Conservation (phyloP, 2,113 vertebrate genomes). For the Eurystomus gularis region DNA sequence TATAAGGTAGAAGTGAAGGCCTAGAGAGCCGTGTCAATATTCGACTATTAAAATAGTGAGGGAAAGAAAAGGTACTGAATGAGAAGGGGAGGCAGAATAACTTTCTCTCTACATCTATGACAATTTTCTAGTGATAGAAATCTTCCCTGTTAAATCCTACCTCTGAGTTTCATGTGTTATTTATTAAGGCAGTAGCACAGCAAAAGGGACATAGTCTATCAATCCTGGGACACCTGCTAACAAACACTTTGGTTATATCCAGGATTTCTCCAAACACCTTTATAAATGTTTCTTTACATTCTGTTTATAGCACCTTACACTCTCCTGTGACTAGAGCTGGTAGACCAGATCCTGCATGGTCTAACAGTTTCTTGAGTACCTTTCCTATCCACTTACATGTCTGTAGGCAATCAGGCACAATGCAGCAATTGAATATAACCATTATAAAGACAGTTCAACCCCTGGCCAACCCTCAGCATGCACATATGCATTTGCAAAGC, state of each 20-base stretch:
- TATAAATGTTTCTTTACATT: not conserved
- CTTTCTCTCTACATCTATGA: not conserved
- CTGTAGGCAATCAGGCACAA: not conserved
- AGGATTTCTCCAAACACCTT: not conserved
- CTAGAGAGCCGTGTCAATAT: not conserved
- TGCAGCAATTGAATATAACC: not conserved
- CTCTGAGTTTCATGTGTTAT: not conserved
- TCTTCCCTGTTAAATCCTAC: not conserved
- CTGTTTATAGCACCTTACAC: not conserved
- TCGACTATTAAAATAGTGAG: not conserved
- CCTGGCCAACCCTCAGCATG: slow-evolving; percentile 8
- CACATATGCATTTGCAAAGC: slow-evolving; percentile 11
- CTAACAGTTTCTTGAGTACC: not conserved
- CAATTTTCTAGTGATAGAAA: not conserved
- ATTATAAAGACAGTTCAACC: not conserved
- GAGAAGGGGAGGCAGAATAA: not conserved
- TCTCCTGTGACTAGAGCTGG: not conserved
- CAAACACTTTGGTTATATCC: not conserved
- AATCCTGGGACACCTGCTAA: not conserved
- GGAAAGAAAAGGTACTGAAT: not conserved
- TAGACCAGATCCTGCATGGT: slow-evolving; percentile 22
- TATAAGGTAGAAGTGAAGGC: not conserved
- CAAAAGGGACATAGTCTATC: not conserved
- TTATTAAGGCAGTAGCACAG: not conserved
- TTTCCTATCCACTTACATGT: not conserved